Evolutionary conservation across 2,113 vertebrate genomes (phyloP).

Genomic region (Thunnus maccoyii): DNA sequence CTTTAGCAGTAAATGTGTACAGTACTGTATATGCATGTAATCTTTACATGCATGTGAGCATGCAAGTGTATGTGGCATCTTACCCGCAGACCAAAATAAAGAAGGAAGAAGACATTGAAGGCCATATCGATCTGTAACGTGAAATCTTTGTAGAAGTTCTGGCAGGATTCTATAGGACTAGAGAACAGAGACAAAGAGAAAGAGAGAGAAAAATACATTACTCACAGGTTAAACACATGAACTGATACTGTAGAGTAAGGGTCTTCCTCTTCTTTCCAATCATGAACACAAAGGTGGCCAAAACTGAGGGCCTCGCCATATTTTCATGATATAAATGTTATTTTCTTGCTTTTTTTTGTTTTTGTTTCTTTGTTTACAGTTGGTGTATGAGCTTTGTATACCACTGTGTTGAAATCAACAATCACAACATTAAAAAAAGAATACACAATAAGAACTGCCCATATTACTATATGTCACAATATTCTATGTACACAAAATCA

Average conservation of each 20-base stretch:
- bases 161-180: conserved; percentile 99
- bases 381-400: background rate
- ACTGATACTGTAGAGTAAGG: background rate
- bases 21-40: background rate
- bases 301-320: background rate
- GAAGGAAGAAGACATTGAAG: conserved; percentile 99
- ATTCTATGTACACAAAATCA: too few relatives aligned
- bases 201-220: conserved; percentile 19
- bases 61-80: conserved; percentile 72
- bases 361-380: background rate
- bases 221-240: conserved; percentile 1
- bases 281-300: background rate
- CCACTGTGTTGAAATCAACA: too few relatives aligned
- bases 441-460: too few relatives aligned
- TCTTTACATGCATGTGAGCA: background rate
- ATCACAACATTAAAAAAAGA: too few relatives aligned
- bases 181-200: conserved; percentile 56
- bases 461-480: too few relatives aligned
- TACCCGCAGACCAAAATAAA: conserved; percentile 99
- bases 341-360: too few relatives aligned
- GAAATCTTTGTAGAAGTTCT: conserved; percentile 99
- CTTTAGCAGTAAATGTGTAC: background rate
- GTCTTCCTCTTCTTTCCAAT: background rate
- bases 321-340: background rate
- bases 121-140: conserved; percentile 99